Percentiles rank a stretch among this genome's conserved stretches.
phyloP scores from a whole-genome alignment of 2,797 vertebrate genomes.

The Helarctos malayanus region DNA sequence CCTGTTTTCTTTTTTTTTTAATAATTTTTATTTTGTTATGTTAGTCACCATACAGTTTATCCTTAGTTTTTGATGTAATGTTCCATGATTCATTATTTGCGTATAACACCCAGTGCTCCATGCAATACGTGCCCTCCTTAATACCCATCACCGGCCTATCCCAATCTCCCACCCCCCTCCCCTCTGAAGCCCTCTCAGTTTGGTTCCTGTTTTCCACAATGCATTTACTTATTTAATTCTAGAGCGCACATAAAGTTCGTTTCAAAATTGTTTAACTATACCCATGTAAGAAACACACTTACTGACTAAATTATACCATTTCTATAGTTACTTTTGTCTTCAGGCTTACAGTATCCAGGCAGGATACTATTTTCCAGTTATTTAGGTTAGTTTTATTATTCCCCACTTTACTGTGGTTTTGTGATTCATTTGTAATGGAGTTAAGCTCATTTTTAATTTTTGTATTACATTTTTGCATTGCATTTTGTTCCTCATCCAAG shows the following conservation, averaged over 20 bases:
- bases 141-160: no score
- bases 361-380: not conserved
- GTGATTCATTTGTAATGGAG: constrained; percentile 1
- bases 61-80: no score
- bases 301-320: not conserved
- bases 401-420: not conserved
- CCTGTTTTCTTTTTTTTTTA: not conserved
- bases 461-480: not conserved
- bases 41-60: no score
- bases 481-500: not conserved
- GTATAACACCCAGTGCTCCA: no score
- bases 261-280: not conserved
- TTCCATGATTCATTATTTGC: no score
- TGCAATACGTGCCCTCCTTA: no score
- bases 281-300: not conserved
- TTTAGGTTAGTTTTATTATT: constrained; percentile 44
- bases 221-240: constrained; percentile 5
- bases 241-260: not conserved
- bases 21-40: no score
- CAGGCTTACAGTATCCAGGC: not conserved
- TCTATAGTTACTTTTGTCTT: constrained; percentile 2
- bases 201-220: not conserved
- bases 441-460: not conserved
- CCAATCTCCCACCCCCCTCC: no score
- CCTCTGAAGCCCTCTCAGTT: no score